Evolutionary conservation across 1,140 invertebrate genomes (phyloP).

Genomic region (Drosophila asahinai): DNA sequence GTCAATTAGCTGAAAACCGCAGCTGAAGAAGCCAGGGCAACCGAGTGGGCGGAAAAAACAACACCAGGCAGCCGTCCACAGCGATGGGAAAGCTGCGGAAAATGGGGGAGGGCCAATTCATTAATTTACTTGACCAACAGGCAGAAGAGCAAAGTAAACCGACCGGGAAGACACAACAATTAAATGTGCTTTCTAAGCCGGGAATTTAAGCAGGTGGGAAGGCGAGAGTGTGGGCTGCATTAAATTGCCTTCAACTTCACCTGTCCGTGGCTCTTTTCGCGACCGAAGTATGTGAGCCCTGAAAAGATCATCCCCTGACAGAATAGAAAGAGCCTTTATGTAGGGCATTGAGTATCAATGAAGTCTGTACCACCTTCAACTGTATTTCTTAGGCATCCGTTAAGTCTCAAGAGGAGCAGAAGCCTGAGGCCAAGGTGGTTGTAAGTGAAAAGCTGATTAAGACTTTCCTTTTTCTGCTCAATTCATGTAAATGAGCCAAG

Average conservation of each 20-base stretch:
- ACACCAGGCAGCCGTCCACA: neutral
- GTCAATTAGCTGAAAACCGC: constrained; percentile 50
- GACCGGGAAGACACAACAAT: constrained; percentile 49
- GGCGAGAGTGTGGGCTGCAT: neutral
- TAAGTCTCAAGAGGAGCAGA: neutral
- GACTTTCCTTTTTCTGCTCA: neutral
- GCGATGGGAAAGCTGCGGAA: constrained; percentile 1
- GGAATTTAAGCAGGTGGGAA: constrained; percentile 10
- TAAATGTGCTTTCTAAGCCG: constrained; percentile 44
- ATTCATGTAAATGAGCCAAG: neutral
- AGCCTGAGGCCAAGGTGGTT: neutral
- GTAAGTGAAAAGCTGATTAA: neutral
- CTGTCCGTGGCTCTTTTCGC: neutral
- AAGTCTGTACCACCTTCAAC: neutral
- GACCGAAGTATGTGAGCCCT: neutral
- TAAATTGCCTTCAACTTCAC: constrained; percentile 14
- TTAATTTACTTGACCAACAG: constrained; percentile 51
- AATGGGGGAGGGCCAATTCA: constrained; percentile 17
- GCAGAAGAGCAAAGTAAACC: constrained; percentile 43
- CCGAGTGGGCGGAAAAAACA: constrained; percentile 22
- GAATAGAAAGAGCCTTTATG: neutral
- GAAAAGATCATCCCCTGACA: constrained; percentile 1
- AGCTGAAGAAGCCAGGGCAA: constrained; percentile 21
- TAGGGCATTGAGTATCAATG: neutral
- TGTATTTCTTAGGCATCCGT: too few species aligned